phyloP scores from a whole-genome alignment of 2,888 invertebrate genomes.

The Sialis lutaria region DNA sequence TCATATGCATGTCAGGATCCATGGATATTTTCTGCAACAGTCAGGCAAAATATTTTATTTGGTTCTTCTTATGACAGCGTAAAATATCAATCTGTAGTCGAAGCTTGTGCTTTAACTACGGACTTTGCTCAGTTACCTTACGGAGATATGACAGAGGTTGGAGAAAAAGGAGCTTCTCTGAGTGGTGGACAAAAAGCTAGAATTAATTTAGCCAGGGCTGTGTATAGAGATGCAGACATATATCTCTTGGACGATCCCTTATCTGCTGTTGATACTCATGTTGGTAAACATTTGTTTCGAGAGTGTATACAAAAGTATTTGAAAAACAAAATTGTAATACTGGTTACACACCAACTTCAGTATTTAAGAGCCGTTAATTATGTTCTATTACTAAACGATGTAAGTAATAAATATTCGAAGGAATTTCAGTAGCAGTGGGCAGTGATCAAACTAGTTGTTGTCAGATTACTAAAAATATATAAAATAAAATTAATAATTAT shows the following conservation, averaged over 20 bases:
- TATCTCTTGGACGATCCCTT: background rate
- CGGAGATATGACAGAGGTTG: conserved; percentile 37
- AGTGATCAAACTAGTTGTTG: no score
- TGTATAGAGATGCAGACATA: background rate
- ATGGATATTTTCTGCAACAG: no score
- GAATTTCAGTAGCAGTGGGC: no score
- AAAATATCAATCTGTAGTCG: conserved; percentile 17
- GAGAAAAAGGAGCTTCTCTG: conserved; percentile 37
- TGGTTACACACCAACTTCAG: conserved; percentile 65
- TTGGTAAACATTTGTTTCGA: background rate
- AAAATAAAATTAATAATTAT: no score
- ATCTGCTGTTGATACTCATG: background rate
- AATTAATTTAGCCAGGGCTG: background rate
- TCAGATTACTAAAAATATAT: no score
- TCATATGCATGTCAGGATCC: no score
- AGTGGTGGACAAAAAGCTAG: background rate
- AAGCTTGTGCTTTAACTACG: conserved; percentile 23
- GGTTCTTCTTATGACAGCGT: no score
- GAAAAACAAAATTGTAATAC: conserved; percentile 39
- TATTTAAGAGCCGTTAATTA: conserved; percentile 40
- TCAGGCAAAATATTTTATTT: no score
- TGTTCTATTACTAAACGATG: conserved; percentile 30
- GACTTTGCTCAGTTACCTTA: conserved; percentile 34
- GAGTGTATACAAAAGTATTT: background rate
- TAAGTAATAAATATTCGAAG: no score